Evolutionary conservation across 2,113 vertebrate species (phyloP).

Genomic region (Triplophysa dalaica): DNA sequence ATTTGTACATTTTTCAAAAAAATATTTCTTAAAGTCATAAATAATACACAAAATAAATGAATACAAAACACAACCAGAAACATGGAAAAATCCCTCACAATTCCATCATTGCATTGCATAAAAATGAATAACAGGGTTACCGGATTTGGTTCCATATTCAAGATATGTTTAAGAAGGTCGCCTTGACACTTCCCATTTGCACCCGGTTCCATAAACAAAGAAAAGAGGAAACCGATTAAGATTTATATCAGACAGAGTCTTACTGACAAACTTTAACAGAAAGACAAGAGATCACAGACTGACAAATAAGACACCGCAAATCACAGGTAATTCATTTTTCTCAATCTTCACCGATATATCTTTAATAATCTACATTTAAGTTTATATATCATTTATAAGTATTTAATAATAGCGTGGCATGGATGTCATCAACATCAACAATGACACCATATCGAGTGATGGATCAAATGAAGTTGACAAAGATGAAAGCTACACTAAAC

Average conservation of each 20-base stretch:
- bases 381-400: neutral
- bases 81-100: no score
- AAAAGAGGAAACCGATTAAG: conserved; percentile 74
- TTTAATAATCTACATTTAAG: neutral
- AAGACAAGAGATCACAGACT: neutral
- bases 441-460: no score
- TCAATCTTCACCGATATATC: neutral
- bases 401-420: neutral
- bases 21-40: no score
- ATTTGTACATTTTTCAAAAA: no score
- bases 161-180: conserved; percentile 39
- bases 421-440: neutral
- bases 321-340: neutral
- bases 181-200: conserved; percentile 67
- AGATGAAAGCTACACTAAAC: no score
- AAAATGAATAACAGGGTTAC: conserved; percentile 58
- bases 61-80: no score
- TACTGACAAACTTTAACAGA: conserved; percentile 39
- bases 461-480: no score
- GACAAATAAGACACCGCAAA: neutral
- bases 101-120: neutral
- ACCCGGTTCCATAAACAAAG: conserved; percentile 53
- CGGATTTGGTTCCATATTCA: conserved; percentile 33
- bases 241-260: conserved; percentile 69
- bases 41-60: no score